phyloP scores from a whole-genome alignment of 2,113 vertebrate genomes.

The Neodontobutis hainanensis region DNA sequence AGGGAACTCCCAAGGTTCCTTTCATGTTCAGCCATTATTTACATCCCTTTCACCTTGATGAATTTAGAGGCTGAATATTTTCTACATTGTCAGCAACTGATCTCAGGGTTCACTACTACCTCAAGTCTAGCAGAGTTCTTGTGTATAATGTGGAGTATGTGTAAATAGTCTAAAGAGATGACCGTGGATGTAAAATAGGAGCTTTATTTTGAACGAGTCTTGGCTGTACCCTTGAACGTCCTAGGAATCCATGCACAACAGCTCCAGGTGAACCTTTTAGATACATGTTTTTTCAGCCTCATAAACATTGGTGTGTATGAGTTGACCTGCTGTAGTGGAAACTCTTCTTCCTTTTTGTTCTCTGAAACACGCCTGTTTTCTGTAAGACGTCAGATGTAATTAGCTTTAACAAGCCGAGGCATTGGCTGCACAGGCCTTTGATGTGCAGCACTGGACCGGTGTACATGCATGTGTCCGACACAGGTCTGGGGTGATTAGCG shows the following conservation, averaged over 20 bases:
- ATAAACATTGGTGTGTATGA: constrained; percentile 2
- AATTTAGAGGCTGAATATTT: background rate
- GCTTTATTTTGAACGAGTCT: too few species aligned
- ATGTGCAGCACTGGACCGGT: constrained; percentile 14
- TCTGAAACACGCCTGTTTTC: constrained; percentile 14
- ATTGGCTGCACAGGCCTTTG: constrained; percentile 50
- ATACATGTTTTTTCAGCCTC: background rate
- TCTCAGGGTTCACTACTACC: too few species aligned
- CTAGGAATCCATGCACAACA: background rate
- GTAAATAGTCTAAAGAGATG: too few species aligned
- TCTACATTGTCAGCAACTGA: background rate
- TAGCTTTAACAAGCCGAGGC: constrained; percentile 58
- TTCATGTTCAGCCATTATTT: background rate
- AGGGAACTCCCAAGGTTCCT: background rate
- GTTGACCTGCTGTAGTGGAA: constrained; percentile 16
- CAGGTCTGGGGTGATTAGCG: constrained; percentile 40
- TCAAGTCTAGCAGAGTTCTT: too few species aligned
- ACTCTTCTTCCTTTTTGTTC: constrained; percentile 39
- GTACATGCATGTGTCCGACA: background rate
- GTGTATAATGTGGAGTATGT: too few species aligned
- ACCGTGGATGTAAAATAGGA: too few species aligned
- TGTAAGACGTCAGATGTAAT: constrained; percentile 46
- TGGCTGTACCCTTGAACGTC: too few species aligned
- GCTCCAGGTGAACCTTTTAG: background rate
- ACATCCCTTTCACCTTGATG: background rate